Percentiles rank a stretch among this genome's conserved stretches.
phyloP scores from a whole-genome alignment of 2,888 invertebrate species.

The Ischnus inquisitorius region DNA sequence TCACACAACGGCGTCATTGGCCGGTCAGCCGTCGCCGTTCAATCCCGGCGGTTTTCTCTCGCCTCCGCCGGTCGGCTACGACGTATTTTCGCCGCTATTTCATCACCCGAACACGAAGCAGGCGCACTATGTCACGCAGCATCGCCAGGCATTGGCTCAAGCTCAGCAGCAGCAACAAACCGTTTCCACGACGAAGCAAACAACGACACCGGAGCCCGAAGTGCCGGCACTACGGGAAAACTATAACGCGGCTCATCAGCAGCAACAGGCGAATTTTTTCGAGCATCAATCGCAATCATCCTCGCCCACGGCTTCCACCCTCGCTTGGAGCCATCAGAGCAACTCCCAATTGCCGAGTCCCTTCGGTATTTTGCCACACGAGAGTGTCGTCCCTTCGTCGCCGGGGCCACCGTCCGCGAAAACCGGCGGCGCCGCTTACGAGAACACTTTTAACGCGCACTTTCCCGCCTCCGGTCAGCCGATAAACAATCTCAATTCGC shows the following conservation, averaged over 20 bases:
- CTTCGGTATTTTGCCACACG: constrained; percentile 92
- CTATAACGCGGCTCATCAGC: constrained; percentile 85
- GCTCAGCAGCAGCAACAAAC: constrained; percentile 78
- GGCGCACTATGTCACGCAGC: constrained; percentile 91
- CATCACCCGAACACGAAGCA: constrained; percentile 92
- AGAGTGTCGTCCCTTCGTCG: constrained; percentile 90
- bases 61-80: constrained; percentile 92
- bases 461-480: constrained; percentile 89
- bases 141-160: constrained; percentile 89
- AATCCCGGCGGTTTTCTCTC: constrained; percentile 91
- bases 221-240: constrained; percentile 88
- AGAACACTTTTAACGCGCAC: constrained; percentile 90
- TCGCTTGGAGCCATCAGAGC: constrained; percentile 91
- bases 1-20: constrained; percentile 87
- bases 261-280: constrained; percentile 88
- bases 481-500: constrained; percentile 89
- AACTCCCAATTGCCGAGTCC: constrained; percentile 89
- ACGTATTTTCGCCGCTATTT: constrained; percentile 94
- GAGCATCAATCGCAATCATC: constrained; percentile 87
- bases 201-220: constrained; percentile 87
- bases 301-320: constrained; percentile 86
- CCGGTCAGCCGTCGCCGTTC: constrained; percentile 89
- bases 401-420: constrained; percentile 88
- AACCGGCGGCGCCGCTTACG: constrained; percentile 87
- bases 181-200: constrained; percentile 77